A percentile compares a stretch with the other conserved stretches of the same genome.
Conservation (phyloP, 2,888 invertebrate genomes). For the Drosophila mercatorum region DNA sequence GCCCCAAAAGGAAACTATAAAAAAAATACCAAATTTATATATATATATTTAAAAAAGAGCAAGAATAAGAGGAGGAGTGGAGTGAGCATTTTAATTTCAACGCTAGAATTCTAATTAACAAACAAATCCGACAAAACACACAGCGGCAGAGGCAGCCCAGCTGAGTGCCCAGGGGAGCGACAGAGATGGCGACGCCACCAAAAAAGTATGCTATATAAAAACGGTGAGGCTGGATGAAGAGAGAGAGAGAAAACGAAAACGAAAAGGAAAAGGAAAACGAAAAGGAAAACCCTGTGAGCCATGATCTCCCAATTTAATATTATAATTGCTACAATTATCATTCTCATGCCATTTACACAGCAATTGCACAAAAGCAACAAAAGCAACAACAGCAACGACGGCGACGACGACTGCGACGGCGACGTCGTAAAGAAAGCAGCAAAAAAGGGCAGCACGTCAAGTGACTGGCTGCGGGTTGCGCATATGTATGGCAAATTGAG, state of each 20-base stretch:
- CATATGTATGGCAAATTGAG: slow-evolving; percentile 73
- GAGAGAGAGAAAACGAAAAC: slow-evolving; percentile 11
- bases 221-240: background rate
- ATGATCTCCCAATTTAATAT: slow-evolving; percentile 85
- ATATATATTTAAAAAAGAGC: background rate
- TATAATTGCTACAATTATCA: slow-evolving; percentile 85
- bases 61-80: background rate
- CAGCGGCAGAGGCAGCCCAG: slow-evolving; percentile 47
- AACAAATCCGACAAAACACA: slow-evolving; percentile 82
- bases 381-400: slow-evolving; percentile 40
- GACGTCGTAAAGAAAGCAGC: slow-evolving; percentile 44
- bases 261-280: slow-evolving; percentile 24
- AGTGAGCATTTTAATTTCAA: slow-evolving; percentile 79
- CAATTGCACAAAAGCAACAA: slow-evolving; percentile 77
- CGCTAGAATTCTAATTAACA: slow-evolving; percentile 84
- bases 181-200: slow-evolving; percentile 40
- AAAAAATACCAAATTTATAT: slow-evolving; percentile 4
- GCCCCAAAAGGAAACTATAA: slow-evolving; percentile 49
- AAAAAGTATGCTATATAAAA: slow-evolving; percentile 72
- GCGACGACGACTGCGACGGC: background rate
- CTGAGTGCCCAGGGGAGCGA: slow-evolving; percentile 42
- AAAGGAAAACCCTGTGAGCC: slow-evolving; percentile 79
- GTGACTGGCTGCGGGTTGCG: slow-evolving; percentile 49
- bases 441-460: slow-evolving; percentile 57
- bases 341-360: slow-evolving; percentile 82